Conservation (phyloP, 1,140 invertebrate genomes). For the Drosophila grimshawi region DNA sequence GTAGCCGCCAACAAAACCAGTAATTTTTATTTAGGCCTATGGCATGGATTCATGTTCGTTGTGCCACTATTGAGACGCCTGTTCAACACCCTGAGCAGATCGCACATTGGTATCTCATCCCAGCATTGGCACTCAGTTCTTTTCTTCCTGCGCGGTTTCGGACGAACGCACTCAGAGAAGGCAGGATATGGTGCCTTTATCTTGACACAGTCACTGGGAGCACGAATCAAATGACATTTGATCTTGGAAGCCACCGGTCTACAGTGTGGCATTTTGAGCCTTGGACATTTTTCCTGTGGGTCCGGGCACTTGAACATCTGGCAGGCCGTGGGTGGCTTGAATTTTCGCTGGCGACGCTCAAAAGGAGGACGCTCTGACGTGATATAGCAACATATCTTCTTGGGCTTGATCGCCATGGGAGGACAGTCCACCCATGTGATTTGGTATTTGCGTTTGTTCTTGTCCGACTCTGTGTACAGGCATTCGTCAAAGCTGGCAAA, state of each 20-base stretch:
- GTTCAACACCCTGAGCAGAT: background rate
- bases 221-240: slow-evolving; percentile 1
- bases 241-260: background rate
- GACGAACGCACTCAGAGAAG: slow-evolving; percentile 36
- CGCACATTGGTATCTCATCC: slow-evolving; percentile 1
- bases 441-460: slow-evolving; percentile 59
- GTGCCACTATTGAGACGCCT: background rate
- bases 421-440: slow-evolving; percentile 70
- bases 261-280: slow-evolving; percentile 14
- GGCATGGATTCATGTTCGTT: slow-evolving; percentile 6
- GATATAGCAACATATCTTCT: slow-evolving; percentile 58
- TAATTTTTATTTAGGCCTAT: background rate
- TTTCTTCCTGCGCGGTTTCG: background rate
- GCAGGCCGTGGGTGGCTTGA: slow-evolving; percentile 21
- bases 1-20: too few species aligned
- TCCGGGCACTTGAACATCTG: slow-evolving; percentile 1
- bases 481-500: slow-evolving; percentile 35
- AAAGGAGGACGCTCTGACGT: slow-evolving; percentile 4
- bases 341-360: slow-evolving; percentile 32
- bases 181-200: slow-evolving; percentile 44
- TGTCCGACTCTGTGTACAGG: slow-evolving; percentile 44
- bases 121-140: slow-evolving; percentile 32
- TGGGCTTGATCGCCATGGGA: slow-evolving; percentile 52
- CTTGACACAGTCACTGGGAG: slow-evolving; percentile 15
- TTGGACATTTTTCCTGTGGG: background rate